Evolutionary conservation across 1,140 invertebrate species (phyloP).

Genomic region (Dreissena rostriformis): DNA sequence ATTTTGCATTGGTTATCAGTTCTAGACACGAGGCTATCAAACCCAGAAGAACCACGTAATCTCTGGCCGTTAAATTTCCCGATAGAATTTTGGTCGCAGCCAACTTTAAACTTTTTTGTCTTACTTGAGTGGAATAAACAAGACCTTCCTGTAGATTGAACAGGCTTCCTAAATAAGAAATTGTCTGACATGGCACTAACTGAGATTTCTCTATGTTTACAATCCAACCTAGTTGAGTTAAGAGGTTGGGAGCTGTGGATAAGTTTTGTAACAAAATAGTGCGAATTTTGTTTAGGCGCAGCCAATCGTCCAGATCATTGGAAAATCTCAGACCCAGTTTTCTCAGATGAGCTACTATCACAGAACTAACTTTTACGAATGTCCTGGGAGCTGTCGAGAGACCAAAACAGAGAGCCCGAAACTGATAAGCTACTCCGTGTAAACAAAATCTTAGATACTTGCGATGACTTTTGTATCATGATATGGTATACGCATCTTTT

Average conservation of each 20-base stretch:
- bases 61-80: constrained; percentile 5
- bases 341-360: constrained; percentile 17
- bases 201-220: constrained; percentile 21
- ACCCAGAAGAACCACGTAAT: constrained; percentile 32
- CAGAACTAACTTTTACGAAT: constrained; percentile 23
- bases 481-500: constrained; percentile 46
- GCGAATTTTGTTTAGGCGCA: background rate
- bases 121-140: constrained; percentile 29
- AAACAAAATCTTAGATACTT: constrained; percentile 31
- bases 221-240: constrained; percentile 37
- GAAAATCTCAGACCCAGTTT: constrained; percentile 7
- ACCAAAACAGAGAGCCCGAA: constrained; percentile 25
- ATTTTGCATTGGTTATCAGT: constrained; percentile 29
- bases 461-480: constrained; percentile 12
- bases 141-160: constrained; percentile 26
- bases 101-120: background rate
- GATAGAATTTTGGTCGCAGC: background rate
- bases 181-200: constrained; percentile 11
- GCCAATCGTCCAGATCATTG: constrained; percentile 44
- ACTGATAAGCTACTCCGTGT: constrained; percentile 32
- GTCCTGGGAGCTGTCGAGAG: constrained; percentile 28
- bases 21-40: constrained; percentile 30
- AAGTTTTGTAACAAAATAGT: background rate
- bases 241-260: background rate
- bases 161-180: constrained; percentile 29